phyloP scores from a whole-genome alignment of 2,797 vertebrate species.

The Microtus agrestis region DNA sequence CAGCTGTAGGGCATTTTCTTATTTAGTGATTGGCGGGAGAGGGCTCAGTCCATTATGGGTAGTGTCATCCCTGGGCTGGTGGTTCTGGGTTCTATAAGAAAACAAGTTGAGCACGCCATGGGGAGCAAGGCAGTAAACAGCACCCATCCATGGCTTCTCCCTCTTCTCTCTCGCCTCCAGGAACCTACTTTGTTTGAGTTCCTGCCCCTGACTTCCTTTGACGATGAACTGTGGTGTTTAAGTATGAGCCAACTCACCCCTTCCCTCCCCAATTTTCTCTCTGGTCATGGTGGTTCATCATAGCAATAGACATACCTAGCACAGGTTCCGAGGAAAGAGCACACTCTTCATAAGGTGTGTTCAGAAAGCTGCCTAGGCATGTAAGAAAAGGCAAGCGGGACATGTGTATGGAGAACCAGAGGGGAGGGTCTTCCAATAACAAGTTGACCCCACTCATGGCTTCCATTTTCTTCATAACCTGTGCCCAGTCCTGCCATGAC shows the following conservation, averaged over 20 bases:
- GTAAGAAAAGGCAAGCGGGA: neutral
- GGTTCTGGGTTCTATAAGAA: neutral
- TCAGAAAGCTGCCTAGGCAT: neutral
- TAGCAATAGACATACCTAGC: neutral
- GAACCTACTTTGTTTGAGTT: neutral
- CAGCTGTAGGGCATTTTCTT: neutral
- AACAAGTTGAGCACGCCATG: neutral
- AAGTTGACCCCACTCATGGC: accelerated
- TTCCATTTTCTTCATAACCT: accelerated
- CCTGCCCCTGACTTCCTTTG: neutral
- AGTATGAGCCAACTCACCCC: neutral
- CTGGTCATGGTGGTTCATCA: neutral
- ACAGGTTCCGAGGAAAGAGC: neutral
- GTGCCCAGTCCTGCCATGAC: accelerated
- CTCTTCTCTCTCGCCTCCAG: neutral
- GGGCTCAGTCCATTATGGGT: neutral
- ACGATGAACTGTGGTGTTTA: neutral
- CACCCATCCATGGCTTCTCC: neutral
- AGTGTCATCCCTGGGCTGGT: neutral
- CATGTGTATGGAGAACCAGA: neutral
- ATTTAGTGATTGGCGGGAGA: neutral
- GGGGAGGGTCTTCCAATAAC: neutral
- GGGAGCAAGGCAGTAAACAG: neutral
- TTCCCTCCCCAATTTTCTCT: neutral
- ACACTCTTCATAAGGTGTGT: neutral